Conservation (phyloP, 1,140 invertebrate species). For the Cydia pomonella region DNA sequence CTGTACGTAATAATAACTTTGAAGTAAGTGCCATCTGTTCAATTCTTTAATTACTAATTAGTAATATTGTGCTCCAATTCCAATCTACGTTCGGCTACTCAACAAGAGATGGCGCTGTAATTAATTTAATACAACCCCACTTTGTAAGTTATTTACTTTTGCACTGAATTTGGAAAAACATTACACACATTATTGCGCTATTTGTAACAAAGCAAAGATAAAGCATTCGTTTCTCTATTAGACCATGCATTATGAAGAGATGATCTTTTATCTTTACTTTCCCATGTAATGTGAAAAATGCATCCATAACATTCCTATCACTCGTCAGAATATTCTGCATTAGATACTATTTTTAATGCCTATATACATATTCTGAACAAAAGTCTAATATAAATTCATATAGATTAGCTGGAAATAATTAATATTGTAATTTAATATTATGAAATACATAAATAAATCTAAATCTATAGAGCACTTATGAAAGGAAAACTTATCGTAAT, state of each 20-base stretch:
- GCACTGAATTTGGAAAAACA: no score
- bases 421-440: no score
- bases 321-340: no score
- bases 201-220: neutral
- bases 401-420: no score
- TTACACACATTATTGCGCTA: no score
- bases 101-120: constrained; percentile 67
- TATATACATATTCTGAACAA: no score
- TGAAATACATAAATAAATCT: no score
- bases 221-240: neutral
- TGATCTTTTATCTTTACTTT: neutral
- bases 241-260: no score
- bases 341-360: no score
- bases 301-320: neutral
- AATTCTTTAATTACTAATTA: neutral
- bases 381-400: no score
- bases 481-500: no score
- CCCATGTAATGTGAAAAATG: neutral
- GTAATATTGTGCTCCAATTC: neutral
- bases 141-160: neutral
- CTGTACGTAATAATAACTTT: neutral
- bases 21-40: neutral
- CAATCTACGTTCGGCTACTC: constrained; percentile 49
- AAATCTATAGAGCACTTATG: no score
- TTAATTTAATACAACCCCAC: constrained; percentile 38